Evolutionary conservation across 2,113 vertebrate species (phyloP).

Genomic region (Spilogale gracilis): DNA sequence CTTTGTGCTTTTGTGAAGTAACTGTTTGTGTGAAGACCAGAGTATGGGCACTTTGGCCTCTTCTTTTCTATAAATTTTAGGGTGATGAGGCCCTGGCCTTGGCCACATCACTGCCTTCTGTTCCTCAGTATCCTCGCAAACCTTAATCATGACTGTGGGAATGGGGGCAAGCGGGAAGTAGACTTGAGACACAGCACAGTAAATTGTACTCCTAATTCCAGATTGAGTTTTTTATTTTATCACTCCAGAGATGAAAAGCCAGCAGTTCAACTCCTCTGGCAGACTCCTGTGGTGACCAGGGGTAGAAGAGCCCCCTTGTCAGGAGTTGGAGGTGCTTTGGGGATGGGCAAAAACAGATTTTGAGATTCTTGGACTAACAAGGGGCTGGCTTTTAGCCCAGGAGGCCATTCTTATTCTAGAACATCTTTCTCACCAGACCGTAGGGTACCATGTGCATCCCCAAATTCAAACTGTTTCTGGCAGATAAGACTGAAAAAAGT

Average conservation of each 20-base stretch:
- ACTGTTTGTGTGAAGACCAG: neutral
- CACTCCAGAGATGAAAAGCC: neutral
- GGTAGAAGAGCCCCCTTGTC: neutral
- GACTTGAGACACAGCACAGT: neutral
- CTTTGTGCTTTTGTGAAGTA: neutral
- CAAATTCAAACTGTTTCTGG: neutral
- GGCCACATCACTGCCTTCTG: neutral
- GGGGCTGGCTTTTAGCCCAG: neutral
- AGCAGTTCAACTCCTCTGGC: neutral
- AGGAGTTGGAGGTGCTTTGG: neutral
- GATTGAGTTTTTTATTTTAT: neutral
- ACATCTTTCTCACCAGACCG: neutral
- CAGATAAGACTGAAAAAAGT: neutral
- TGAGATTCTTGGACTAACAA: neutral
- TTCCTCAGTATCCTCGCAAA: neutral
- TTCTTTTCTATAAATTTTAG: neutral
- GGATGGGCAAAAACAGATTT: neutral
- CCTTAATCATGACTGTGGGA: neutral
- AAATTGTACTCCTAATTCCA: neutral
- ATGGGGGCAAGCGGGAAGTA: no score
- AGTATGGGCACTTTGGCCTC: neutral
- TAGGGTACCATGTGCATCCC: neutral
- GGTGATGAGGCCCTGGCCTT: neutral
- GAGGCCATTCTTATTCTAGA: neutral
- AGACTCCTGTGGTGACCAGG: neutral